Conservation (phyloP, 1,140 invertebrate genomes). For the Cydia splendana region DNA sequence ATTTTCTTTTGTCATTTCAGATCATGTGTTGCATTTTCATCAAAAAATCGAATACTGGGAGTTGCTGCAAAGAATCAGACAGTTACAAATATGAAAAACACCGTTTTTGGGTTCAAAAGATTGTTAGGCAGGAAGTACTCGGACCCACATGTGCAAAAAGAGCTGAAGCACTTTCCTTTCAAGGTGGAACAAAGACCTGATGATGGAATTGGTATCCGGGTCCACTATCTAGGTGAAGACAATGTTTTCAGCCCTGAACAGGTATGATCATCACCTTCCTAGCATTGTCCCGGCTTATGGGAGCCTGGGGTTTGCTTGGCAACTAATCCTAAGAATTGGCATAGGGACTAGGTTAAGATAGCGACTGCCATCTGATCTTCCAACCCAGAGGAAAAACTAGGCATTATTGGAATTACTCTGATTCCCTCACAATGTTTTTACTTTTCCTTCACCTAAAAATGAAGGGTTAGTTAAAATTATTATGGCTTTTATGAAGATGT, state of each 20-base stretch:
- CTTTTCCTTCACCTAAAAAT: too few relatives aligned
- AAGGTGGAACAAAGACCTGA: constrained; percentile 85
- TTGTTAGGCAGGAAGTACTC: constrained; percentile 92
- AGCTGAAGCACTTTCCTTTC: constrained; percentile 88
- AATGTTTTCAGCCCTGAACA: constrained; percentile 96
- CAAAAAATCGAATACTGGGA: constrained; percentile 94
- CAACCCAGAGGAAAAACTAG: too few relatives aligned
- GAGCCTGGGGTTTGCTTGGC: too few relatives aligned
- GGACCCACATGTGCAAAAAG: constrained; percentile 92
- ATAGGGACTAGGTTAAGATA: too few relatives aligned
- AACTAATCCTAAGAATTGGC: too few relatives aligned
- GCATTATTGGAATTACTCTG: too few relatives aligned
- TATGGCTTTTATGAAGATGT: too few relatives aligned
- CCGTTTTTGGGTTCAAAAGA: constrained; percentile 95
- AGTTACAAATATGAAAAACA: constrained; percentile 98
- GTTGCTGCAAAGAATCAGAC: constrained; percentile 98
- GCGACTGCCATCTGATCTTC: too few relatives aligned
- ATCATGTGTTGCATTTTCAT: constrained; percentile 96
- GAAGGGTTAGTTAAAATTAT: too few relatives aligned
- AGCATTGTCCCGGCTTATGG: too few relatives aligned
- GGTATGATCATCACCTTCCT: constrained; percentile 41
- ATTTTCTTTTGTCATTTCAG: constrained; percentile 80
- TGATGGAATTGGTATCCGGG: constrained; percentile 90
- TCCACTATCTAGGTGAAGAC: constrained; percentile 93
- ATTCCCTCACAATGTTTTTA: too few relatives aligned